phyloP scores from a whole-genome alignment of 2,113 vertebrate species.

The Pelecanus crispus region DNA sequence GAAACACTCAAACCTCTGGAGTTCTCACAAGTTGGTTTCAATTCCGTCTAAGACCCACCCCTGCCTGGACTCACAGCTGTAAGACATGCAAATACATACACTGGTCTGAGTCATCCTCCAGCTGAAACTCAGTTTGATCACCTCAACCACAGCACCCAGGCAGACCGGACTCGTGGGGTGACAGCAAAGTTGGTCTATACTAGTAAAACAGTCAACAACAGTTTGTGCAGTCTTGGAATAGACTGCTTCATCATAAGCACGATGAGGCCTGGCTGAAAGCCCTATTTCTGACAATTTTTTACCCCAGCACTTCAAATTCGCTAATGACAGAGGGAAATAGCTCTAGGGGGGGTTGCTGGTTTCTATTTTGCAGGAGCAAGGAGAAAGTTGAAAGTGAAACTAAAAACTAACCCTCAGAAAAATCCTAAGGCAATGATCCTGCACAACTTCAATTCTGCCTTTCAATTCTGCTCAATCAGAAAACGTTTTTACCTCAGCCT shows the following conservation, averaged over 20 bases:
- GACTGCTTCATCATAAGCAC: background rate
- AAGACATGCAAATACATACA: rapidly evolving
- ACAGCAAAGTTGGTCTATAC: background rate
- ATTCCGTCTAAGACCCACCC: background rate
- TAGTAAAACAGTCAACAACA: background rate
- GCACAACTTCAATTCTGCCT: background rate
- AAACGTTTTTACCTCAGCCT: background rate
- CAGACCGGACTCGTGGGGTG: background rate
- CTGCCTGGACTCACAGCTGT: background rate
- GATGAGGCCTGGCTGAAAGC: background rate
- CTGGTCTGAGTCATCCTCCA: background rate
- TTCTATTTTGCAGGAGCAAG: background rate
- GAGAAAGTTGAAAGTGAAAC: background rate
- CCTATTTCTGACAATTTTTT: background rate
- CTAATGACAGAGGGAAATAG: background rate
- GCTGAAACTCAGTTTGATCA: background rate
- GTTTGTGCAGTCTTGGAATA: background rate
- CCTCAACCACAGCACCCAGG: background rate
- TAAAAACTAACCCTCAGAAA: background rate
- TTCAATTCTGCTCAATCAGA: background rate
- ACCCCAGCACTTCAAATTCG: background rate
- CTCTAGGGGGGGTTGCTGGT: background rate
- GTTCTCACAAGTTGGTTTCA: background rate
- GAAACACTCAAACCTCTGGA: background rate
- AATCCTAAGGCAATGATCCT: background rate